Base-by-base conservation (phyloP, 2,888 invertebrate species). In the Phlogophora meticulosa region DNA sequence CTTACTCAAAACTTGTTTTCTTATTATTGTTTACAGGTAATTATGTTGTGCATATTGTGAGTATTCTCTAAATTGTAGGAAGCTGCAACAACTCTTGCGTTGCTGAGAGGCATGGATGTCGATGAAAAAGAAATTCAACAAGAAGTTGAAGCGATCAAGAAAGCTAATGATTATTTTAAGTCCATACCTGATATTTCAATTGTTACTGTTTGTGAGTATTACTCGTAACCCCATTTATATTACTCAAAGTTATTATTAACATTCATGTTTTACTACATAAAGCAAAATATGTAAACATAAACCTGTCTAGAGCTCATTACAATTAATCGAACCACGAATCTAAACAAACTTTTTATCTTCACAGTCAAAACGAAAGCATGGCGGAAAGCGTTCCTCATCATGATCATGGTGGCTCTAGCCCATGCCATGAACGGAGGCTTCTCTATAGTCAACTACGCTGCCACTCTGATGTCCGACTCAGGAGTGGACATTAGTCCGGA, bases 101-200 rank as follows among this genome's bases (percentile, higher is more conserved):
- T 73, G 1, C 83, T 93, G 0, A 83, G 93, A 82, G 91, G 92
- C 4, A 76, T 92, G 15, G 57, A 81, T n/a, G 66, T 66, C 2
- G 70, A 85, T n/a, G 85, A 91, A 55, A 89, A 89, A 78, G 70
- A 69, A 42, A 87, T 93, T 4, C 80, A 85, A 72, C 82, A 71
- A 28, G 90, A 91, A 83, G 74, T 92, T 7, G 79, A 88, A n/a
- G 52, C 42, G 2, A 88, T 93, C 76, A 87, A 76, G 64, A 84
- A 78, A 28, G 88, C 91, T 62, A 89, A 91, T 32, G 83, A 84
- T 4, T 84, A 85, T 69, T 91, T 85, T 72, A 90, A 88, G 72
- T 85, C 90, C 0, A 67, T 92, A 56, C 91, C 92, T 0, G 74
- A 85, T 15, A 76, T 92, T 28, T 88, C 90, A 2, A 86, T 89